A percentile compares a stretch with the other conserved stretches of the same genome.
These are phyloP conservation scores for Anastatus disparis DNA, from an alignment of 1,140 invertebrate species.

Conservation along the genomic window DNA sequence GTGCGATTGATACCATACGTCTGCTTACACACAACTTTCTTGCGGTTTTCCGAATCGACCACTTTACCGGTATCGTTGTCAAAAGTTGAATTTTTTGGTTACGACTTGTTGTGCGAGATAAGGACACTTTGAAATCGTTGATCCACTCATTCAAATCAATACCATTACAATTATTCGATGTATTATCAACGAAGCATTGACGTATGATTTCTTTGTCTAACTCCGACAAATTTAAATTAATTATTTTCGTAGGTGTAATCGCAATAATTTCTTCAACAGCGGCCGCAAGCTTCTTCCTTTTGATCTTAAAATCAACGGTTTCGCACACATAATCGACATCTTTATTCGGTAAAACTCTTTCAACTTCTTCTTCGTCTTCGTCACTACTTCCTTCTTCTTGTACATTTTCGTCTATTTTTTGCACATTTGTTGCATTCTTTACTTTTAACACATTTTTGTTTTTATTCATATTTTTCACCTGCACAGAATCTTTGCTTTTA, in stretches of 20 bases:
- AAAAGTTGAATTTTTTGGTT: neutral
- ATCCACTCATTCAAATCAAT: neutral
- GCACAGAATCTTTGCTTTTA: no score
- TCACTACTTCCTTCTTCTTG: no score
- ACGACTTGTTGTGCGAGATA: neutral
- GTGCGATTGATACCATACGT: neutral
- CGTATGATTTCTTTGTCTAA: neutral
- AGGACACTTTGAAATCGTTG: neutral
- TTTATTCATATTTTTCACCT: no score
- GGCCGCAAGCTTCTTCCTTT: neutral
- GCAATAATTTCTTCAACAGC: neutral
- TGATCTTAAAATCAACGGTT: neutral
- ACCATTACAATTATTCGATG: neutral
- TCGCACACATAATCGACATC: neutral
- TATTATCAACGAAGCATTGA: neutral
- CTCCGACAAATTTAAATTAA: neutral
- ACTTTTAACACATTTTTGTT: no score
- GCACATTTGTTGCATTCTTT: no score
- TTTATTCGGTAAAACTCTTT: no score
- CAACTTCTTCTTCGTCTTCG: neutral
- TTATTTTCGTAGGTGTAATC: neutral
- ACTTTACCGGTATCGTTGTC: conserved; percentile 7
- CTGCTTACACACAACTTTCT: conserved; percentile 9
- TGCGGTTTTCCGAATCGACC: conserved; percentile 8
- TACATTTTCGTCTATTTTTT: no score